Evolutionary conservation across 2,113 vertebrate genomes (phyloP).

Genomic region (Dicaeum eximium): DNA sequence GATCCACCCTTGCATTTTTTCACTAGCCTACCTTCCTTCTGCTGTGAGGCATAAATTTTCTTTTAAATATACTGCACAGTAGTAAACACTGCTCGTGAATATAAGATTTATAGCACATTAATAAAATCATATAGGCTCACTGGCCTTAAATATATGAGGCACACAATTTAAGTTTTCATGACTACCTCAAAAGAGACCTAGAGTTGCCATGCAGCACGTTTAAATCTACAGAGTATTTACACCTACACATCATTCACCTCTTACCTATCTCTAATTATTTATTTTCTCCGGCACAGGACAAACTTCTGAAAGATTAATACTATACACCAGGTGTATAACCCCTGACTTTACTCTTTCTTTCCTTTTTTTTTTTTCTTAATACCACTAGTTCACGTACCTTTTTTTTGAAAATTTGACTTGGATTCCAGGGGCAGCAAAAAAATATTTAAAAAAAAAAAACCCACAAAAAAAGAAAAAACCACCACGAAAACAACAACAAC

Average conservation of each 20-base stretch:
- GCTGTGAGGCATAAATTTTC: slow-evolving; percentile 44
- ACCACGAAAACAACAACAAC: too few species aligned
- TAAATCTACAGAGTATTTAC: slow-evolving; percentile 58
- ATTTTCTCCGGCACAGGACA: neutral
- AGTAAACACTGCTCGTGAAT: slow-evolving; percentile 53
- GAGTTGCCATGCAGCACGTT: slow-evolving; percentile 34
- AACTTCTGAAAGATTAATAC: slow-evolving; percentile 4
- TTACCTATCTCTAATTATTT: slow-evolving; percentile 42
- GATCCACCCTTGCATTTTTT: slow-evolving; percentile 58
- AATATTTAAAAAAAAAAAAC: too few species aligned
- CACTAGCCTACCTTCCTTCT: slow-evolving; percentile 28
- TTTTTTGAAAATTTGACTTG: neutral
- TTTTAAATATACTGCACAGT: slow-evolving; percentile 60
- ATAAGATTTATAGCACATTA: slow-evolving; percentile 67
- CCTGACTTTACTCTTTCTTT: neutral
- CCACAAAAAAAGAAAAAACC: too few species aligned
- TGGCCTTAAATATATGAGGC: slow-evolving; percentile 65
- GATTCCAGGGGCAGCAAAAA: neutral
- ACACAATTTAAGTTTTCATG: slow-evolving; percentile 61
- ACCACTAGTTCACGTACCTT: neutral
- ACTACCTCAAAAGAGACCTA: slow-evolving; percentile 60
- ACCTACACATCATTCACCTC: slow-evolving; percentile 12
- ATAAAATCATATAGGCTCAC: slow-evolving; percentile 64
- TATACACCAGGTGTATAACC: neutral
- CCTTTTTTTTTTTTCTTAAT: neutral